Conservation (phyloP, 1,140 invertebrate species). For the Oryzaephilus surinamensis region DNA sequence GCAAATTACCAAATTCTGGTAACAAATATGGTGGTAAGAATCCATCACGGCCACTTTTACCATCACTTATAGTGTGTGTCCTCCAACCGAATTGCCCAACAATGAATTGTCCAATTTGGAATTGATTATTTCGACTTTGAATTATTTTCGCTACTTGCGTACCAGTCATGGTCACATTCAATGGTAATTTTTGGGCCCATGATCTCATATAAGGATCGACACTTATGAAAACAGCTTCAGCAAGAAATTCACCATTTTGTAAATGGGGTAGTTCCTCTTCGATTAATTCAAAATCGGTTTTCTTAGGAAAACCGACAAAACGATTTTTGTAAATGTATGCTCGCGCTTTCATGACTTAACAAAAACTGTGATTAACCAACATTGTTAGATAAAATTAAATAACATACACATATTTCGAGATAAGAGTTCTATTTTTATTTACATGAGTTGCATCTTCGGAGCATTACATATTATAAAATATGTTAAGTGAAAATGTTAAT, state of each 20-base stretch:
- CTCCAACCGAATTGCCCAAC: conserved; percentile 44
- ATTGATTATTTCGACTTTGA: conserved; percentile 35
- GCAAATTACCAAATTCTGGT: not conserved
- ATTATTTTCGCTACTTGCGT: conserved; percentile 47
- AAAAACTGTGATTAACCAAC: too few relatives aligned
- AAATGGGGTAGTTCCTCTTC: conserved; percentile 49
- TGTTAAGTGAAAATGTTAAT: too few relatives aligned
- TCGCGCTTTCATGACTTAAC: conserved; percentile 31
- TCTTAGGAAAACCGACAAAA: conserved; percentile 50
- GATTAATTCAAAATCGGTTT: conserved; percentile 47
- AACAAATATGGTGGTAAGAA: conserved; percentile 2
- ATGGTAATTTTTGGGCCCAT: too few relatives aligned
- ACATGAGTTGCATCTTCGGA: too few relatives aligned
- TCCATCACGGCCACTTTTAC: not conserved
- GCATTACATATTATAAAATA: too few relatives aligned
- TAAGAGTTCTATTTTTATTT: too few relatives aligned
- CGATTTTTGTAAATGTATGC: conserved; percentile 53
- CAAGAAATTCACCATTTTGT: conserved; percentile 50
- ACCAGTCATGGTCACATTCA: conserved; percentile 48
- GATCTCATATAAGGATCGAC: conserved; percentile 58
- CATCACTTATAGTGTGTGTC: conserved; percentile 39
- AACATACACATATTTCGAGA: too few relatives aligned
- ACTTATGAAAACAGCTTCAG: conserved; percentile 51
- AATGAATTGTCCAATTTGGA: conserved; percentile 19
- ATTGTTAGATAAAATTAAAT: too few relatives aligned